These are phyloP conservation scores for Empidonax alnorum DNA, from an alignment of 2,113 vertebrate species.

Conservation along the genomic window DNA sequence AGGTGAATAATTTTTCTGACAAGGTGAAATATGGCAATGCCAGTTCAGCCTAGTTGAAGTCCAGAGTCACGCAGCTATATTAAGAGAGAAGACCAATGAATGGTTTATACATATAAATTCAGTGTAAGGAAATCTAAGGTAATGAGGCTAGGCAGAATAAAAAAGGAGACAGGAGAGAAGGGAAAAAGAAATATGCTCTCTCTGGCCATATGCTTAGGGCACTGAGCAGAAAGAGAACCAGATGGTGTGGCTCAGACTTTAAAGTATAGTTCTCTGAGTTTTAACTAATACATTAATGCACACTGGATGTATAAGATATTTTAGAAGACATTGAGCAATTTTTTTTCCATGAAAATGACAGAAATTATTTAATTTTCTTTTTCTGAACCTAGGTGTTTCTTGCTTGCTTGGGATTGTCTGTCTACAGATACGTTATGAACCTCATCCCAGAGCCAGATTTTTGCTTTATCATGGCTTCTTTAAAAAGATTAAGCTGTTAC, in stretches of 20 bases:
- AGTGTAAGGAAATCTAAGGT: slow-evolving; percentile 22
- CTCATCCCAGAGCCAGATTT: not conserved
- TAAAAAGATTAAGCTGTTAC: not conserved
- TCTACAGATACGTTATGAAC: not conserved
- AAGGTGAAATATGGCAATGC: not conserved
- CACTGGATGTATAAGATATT: not conserved
- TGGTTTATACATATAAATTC: not conserved
- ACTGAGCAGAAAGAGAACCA: slow-evolving; percentile 23
- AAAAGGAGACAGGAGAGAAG: not conserved
- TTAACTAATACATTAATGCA: not conserved
- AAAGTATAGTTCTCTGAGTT: not conserved
- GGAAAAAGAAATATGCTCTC: not conserved
- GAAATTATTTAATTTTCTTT: not conserved
- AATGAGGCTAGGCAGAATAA: slow-evolving; percentile 3
- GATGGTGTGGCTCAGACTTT: slow-evolving; percentile 39
- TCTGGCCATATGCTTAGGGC: slow-evolving; percentile 44
- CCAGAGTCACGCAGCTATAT: not conserved
- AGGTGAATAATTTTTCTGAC: slow-evolving; percentile 9
- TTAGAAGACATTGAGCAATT: not conserved
- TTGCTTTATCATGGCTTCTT: not conserved
- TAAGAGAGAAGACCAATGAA: not conserved
- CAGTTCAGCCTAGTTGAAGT: not conserved
- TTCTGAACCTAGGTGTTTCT: not conserved
- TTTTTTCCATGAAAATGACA: not conserved
- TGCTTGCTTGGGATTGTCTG: not conserved